phyloP scores from a whole-genome alignment of 2,113 vertebrate species.

The Leucopsar rothschildi region DNA sequence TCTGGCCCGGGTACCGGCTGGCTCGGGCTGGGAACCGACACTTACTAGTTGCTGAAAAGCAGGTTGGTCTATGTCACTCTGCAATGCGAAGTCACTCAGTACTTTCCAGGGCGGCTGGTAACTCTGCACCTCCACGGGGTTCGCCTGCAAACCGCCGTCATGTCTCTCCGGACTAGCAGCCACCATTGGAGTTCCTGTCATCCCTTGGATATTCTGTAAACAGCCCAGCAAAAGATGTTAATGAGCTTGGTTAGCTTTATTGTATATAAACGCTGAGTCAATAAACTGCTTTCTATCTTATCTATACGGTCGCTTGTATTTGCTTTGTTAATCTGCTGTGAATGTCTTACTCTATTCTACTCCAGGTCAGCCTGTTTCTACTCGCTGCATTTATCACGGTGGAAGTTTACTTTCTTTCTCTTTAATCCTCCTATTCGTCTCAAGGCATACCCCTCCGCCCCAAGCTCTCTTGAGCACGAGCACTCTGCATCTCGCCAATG shows the following conservation, averaged over 20 bases:
- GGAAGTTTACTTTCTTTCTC: constrained; percentile 62
- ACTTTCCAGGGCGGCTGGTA: constrained; percentile 99
- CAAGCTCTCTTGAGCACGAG: background rate
- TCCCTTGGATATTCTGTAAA: constrained; percentile 97
- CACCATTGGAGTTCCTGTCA: constrained; percentile 99
- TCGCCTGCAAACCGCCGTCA: constrained; percentile 95
- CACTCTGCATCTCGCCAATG: background rate
- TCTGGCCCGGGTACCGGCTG: background rate
- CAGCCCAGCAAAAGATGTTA: constrained; percentile 63
- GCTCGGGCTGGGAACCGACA: constrained; percentile 43
- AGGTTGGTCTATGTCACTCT: constrained; percentile 99
- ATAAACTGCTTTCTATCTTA: constrained; percentile 74
- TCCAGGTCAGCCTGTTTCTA: constrained; percentile 41
- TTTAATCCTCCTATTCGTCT: constrained; percentile 42
- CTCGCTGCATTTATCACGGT: constrained; percentile 42
- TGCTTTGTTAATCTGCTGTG: constrained; percentile 69
- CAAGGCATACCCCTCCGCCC: background rate
- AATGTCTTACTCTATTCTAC: constrained; percentile 51
- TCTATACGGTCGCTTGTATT: constrained; percentile 69
- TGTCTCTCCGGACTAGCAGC: constrained; percentile 96
- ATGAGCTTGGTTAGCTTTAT: constrained; percentile 69
- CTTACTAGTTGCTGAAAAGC: constrained; percentile 99
- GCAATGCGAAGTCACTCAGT: constrained; percentile 97
- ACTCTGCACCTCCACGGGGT: constrained; percentile 98
- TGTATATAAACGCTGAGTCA: constrained; percentile 66